Percentiles rank a stretch among this genome's conserved stretches.
Conservation (phyloP, 2,797 vertebrate genomes). For the Prunella strophiata region DNA sequence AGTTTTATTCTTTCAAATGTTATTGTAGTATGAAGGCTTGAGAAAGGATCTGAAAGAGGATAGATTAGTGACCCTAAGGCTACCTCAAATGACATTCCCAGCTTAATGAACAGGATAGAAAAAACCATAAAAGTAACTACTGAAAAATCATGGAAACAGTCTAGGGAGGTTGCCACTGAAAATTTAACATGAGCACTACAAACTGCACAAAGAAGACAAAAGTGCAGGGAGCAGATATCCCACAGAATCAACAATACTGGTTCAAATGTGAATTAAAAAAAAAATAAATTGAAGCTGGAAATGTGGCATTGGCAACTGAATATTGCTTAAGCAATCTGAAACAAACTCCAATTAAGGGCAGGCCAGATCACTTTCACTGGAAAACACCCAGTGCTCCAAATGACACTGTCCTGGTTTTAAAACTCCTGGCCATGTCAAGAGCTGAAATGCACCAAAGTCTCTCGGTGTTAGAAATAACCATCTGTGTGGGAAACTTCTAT, state of each 20-base stretch:
- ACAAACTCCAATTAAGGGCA: neutral
- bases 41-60: constrained; percentile 45
- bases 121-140: constrained; percentile 1
- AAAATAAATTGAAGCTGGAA: neutral
- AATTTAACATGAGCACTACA: neutral
- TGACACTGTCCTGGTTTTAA: neutral
- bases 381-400: neutral
- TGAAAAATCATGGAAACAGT: neutral
- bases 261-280: neutral
- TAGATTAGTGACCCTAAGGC: constrained; percentile 9
- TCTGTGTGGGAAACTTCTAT: neutral
- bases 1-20: constrained; percentile 53
- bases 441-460: neutral
- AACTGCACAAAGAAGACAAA: neutral
- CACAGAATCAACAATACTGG: neutral
- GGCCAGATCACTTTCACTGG: neutral
- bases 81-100: constrained; percentile 10
- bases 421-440: neutral
- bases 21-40: constrained; percentile 32
- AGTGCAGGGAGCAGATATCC: neutral
- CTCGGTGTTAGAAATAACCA: neutral
- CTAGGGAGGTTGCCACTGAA: neutral
- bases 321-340: neutral
- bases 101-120: neutral
- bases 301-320: neutral